Evolutionary conservation across 2,797 vertebrate genomes (phyloP).

Genomic region (Enteromius afrohamiltoni): DNA sequence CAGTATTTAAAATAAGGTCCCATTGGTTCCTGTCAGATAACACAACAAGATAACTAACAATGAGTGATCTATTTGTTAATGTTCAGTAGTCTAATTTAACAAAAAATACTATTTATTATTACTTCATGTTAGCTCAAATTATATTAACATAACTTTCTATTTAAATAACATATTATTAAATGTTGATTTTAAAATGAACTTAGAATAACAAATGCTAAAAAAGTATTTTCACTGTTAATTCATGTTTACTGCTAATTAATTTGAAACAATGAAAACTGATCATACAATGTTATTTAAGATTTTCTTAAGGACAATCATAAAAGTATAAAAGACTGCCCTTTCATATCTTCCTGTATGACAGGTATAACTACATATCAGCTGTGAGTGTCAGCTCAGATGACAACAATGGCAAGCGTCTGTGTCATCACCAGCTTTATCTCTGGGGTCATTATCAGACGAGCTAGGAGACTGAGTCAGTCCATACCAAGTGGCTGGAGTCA

Average conservation of each 20-base stretch:
- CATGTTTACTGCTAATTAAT: neutral
- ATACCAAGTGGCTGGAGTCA: slow-evolving; percentile 47
- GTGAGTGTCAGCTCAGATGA: slow-evolving; percentile 52
- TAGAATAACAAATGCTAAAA: neutral
- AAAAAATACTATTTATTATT: neutral
- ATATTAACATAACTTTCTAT: neutral
- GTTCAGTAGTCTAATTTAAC: neutral
- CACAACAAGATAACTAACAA: neutral
- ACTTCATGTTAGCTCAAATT: neutral
- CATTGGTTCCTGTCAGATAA: neutral
- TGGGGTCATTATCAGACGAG: slow-evolving; percentile 47
- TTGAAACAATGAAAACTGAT: neutral
- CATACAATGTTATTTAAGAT: neutral
- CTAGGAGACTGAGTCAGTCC: slow-evolving; percentile 15
- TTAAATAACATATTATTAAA: neutral
- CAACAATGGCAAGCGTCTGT: slow-evolving; percentile 51
- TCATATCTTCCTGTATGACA: slow-evolving; percentile 41
- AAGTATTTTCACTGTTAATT: neutral
- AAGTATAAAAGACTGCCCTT: slow-evolving; percentile 37
- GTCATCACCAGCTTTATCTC: slow-evolving; percentile 54
- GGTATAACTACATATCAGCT: slow-evolving; percentile 49
- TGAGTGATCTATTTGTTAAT: neutral
- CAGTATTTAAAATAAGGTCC: neutral
- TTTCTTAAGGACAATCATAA: slow-evolving; percentile 33
- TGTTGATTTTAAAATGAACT: neutral